phyloP scores from a whole-genome alignment of 2,888 invertebrate genomes.

The Aporophyla lueneburgensis region DNA sequence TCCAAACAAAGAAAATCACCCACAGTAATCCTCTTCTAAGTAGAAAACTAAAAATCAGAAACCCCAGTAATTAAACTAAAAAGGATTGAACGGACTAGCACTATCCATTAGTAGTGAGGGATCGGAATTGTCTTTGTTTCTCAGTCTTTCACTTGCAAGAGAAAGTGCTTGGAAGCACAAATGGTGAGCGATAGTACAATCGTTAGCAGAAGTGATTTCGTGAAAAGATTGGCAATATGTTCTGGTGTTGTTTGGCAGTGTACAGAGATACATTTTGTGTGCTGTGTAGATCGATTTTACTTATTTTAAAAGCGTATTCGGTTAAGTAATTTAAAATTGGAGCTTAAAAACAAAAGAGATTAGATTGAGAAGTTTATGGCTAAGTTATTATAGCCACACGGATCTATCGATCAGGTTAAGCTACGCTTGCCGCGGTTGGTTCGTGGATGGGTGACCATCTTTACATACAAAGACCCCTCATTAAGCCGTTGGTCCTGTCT shows the following conservation, averaged over 20 bases:
- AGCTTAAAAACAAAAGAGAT: too few species aligned
- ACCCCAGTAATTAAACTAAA: constrained; percentile 54
- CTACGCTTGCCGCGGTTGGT: too few species aligned
- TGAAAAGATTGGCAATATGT: constrained; percentile 24
- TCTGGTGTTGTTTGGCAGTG: not conserved
- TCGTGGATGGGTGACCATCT: too few species aligned
- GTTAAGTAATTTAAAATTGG: not conserved
- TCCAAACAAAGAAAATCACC: constrained; percentile 23
- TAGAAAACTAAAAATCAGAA: constrained; percentile 56
- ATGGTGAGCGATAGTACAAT: constrained; percentile 50
- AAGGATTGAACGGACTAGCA: constrained; percentile 55
- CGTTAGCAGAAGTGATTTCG: constrained; percentile 48
- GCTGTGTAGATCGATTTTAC: not conserved
- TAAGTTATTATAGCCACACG: too few species aligned
- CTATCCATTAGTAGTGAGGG: constrained; percentile 59
- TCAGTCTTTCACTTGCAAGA: constrained; percentile 44
- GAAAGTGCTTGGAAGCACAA: constrained; percentile 50
- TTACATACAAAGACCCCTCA: too few species aligned
- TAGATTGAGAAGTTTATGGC: too few species aligned
- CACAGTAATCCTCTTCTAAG: constrained; percentile 10
- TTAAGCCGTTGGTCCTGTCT: too few species aligned
- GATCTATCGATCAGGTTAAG: too few species aligned
- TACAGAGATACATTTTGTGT: not conserved
- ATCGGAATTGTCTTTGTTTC: constrained; percentile 59
- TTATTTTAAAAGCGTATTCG: not conserved